Conservation (phyloP, 2,888 invertebrate genomes). For the Amaurobius ferox region DNA sequence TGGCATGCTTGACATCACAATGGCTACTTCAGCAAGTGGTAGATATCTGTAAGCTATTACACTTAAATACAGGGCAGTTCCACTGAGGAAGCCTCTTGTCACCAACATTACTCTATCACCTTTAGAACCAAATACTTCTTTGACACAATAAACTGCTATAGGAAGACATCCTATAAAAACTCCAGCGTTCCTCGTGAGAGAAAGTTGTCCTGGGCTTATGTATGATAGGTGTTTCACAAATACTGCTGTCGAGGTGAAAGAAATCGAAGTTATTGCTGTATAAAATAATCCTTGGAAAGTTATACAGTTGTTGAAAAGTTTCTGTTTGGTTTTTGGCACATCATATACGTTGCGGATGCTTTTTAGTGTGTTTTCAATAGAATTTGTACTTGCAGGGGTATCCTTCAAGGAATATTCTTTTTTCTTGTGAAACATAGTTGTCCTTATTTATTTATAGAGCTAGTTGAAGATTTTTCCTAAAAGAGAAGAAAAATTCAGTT, state of each 20-base stretch:
- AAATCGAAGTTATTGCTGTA: conserved; percentile 76
- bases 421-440: too few species aligned
- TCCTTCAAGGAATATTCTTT: too few species aligned
- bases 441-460: too few species aligned
- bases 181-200: conserved; percentile 90
- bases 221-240: conserved; percentile 89
- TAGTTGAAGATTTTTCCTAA: too few species aligned
- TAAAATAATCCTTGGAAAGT: conserved; percentile 69
- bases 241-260: conserved; percentile 92
- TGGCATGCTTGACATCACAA: conserved; percentile 93
- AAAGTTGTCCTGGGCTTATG: conserved; percentile 91
- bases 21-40: conserved; percentile 93
- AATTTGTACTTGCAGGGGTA: too few species aligned
- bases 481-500: too few species aligned
- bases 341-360: too few species aligned
- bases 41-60: conserved; percentile 90
- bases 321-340: too few species aligned
- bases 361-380: too few species aligned
- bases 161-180: conserved; percentile 91
- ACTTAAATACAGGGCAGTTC: conserved; percentile 90
- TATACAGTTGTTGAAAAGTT: too few species aligned
- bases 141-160: conserved; percentile 87
- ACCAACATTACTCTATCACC: conserved; percentile 87
- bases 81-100: conserved; percentile 89
- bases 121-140: conserved; percentile 80